Base-by-base conservation (phyloP, 2,797 vertebrate genomes). In the Tauraco hartlaubi region DNA sequence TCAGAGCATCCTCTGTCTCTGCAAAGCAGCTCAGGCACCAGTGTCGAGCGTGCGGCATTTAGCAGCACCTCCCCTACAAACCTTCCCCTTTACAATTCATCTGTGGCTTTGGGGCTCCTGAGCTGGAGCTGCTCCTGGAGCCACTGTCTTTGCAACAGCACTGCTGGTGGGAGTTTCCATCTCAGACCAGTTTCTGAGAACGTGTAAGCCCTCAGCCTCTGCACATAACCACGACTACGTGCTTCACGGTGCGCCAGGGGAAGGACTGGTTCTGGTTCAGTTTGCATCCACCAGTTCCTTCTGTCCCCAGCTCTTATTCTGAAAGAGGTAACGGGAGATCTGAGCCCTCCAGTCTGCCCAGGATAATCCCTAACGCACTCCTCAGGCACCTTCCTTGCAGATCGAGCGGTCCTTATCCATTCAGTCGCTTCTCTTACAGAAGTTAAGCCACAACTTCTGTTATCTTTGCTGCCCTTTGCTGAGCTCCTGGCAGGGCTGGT, bases 151-250 rank as follows among this genome's bases (percentile, higher is more conserved):
- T 62, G 16, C 9, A 46, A 31, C 7, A 39, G 52, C 26, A 15
- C 26, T 54, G 56, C 48, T 62, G 49, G 56, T 21, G 48, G 54
- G 13, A 9, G 13, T 55, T 59, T 49, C 55, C 56, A 69, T 74
- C 66, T 63, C 35, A 64, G 52, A 41, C 12, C 5, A 26, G 44
- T 78, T 69, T 37, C 59, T 10, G 23, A 62, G 33, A 72, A 49
- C 28, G 9, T 4, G 10, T 25, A 33, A 72, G 28, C 20, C 54
- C 39, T 76, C 18, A 67, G 31, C 18, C 37, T 72, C 59, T 0
- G 0, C 4, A 4, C 39, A 13, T 23, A 48, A 29, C 6, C 28
- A 20, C 1, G 3, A 17, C 43, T 39, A 3, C 0, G 0, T 28
- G 21, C 43, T 63, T 26, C 44, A 25, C 43, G 18, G 12, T 7